Evolutionary conservation across 2,113 vertebrate species (phyloP), one percentile per base, ranked within the genome.

Genomic region (Etheostoma spectabile): DNA sequence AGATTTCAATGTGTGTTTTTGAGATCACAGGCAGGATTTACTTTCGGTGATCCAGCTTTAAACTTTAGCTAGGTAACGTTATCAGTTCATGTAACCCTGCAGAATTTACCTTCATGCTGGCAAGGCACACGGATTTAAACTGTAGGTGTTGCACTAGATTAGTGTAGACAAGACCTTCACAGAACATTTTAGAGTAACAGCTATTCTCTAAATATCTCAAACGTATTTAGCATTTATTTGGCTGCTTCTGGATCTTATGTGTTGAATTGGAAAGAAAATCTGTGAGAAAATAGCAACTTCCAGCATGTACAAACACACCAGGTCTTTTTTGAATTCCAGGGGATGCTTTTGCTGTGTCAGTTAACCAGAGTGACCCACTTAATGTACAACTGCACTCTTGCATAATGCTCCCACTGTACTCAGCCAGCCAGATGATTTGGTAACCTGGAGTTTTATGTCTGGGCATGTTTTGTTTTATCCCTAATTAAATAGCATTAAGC

Each of bases 351-450:
- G n/a, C 48, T 45, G 45, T 48, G 59, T 65, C 70, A 71, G 80
- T 86, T 86, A 49, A 63, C 45, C 19, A 64, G 46, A 59, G 35
- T 91, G 87, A 92, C 89, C 90, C 74, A 89, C 65, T 89, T 93
- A 60, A 64, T 65, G 65, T 6, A 53, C 6, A 60, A 68, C 72
- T 85, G 49, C 57, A 30, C 27, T 67, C 2, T 93, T 94, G 55
- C 79, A 76, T 88, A 92, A 93, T 69, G 15, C 11, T 35, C 24
- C 22, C 33, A 33, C 48, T 83, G 64, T 62, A 51, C 21, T 46
- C 42, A 42, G 8, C 0, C 51, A 19, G 35, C 27, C 56, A 52
- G 61, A 64, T 83, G 51, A 71, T 51, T 53, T 49, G 19, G 15
- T 38, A 21, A 64, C 8, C 21, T 48, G 38, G n/a, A 49, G 42